Evolutionary conservation across 2,797 vertebrate genomes (phyloP), one percentile per base, ranked within the genome.

Genomic region (Argya squamiceps): DNA sequence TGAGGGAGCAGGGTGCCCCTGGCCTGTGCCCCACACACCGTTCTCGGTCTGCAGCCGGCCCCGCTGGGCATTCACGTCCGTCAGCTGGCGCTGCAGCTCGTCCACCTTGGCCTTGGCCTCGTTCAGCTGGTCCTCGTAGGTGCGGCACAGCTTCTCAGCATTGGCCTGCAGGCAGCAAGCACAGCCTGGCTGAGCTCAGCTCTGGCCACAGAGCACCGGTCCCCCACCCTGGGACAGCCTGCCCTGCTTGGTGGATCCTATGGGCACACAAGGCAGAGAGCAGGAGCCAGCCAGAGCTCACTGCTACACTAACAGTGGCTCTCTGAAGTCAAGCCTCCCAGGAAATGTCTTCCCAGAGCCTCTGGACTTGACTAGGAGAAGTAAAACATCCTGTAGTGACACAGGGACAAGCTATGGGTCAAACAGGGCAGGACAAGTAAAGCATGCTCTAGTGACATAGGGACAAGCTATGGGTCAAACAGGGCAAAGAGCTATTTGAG

Each of bases 51-150:
- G 99, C 78, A 99, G 98, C 32, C 98, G 97, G 90, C 98, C 98
- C 43, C 98, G 98, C 93, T 98, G 98, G 2, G 98, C 96, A 92
- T 84, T 99, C 43, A 98, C 97, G 0, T 99, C 99, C 0, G 88
- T 98, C 95, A 99, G 98, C 83, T 99, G 99, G 11, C 99, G 98
- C 96, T 99, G 99, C 80, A 99, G 98, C 97, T 99, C 99, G 0
- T 99, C 99, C 32, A 97, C 98, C 75, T 99, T 99, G 96, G 98
- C 96, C 97, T 99, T 99, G 52, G 98, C 98, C 96, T 99, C 99
- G 0, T 98, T 99, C 96, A 99, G 98, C 94, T 99, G 99, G 92
- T 99, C 99, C 96, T 99, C 99, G 3, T 98, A 99, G 24, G 98
- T 97, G 37, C 98, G 98, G 70, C 99, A 99, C 91, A 98, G 98